Base-by-base conservation (phyloP, 1,140 invertebrate genomes). In the Steinernema khuongi region DNA sequence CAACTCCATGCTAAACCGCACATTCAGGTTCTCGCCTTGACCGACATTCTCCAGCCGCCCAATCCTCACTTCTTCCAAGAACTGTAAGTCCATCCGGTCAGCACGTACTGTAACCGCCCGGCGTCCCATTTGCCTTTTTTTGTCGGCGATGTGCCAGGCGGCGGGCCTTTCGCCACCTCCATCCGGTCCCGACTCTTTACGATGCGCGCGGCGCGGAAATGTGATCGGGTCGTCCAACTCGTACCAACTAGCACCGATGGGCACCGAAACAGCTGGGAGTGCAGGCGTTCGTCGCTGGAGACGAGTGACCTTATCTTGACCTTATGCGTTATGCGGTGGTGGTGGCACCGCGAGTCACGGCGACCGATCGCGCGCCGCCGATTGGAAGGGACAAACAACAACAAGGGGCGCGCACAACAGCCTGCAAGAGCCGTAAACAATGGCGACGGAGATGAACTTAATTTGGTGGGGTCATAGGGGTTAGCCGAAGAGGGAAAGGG, bases 51-150 rank as follows among this genome's bases (percentile, higher is more conserved):
- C 31, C 83, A 84, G 50, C 83, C 83, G 26, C 67, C 81, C 11
- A 83, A 85, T 77, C 84, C 79, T 17, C 81, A 85, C 68, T 84
- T 85, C 73, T 84, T 85, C 73, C 83, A 85, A 74, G 83, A 84
- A 78, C 78, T 84, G 81, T 83, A 80, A 78, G 81, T 79, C 44
- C 36, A 18, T 31, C 19, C n/a, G 19, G 18, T 67, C 44, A 7
- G 14, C 60, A 33, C 68, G 14, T 31, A 33, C 30, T 7, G 17
- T 70, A 17, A 22, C 22, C 19, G 22, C 22, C 68, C 68, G 22
- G 17, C 31, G 22, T 41, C 22, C 31, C 22, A 14, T 33, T 41
- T 17, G 14, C 11, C 19, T 60, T 22, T 22, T 26, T 22, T 22
- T 7, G 50, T 22, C 50, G 50, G 7, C 36, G 36, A n/a, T n/a